phyloP scores from a whole-genome alignment of 2,888 invertebrate genomes.

The Synanthedon myopaeformis region DNA sequence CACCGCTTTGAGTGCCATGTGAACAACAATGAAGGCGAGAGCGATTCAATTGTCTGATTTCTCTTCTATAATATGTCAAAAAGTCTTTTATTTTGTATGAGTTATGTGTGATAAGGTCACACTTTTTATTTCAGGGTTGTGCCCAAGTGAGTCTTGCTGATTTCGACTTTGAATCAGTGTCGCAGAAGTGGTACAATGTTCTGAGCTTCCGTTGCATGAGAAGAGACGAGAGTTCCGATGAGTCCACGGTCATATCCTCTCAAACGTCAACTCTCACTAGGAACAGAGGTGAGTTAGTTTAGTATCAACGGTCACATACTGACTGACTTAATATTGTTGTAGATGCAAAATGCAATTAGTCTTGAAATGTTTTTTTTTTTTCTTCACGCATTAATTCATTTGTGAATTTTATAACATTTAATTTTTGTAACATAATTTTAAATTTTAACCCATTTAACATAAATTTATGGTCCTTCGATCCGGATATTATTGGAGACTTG shows the following conservation, averaged over 20 bases:
- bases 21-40: slow-evolving; percentile 50
- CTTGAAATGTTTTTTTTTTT: background rate
- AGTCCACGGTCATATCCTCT: slow-evolving; percentile 95
- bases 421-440: background rate
- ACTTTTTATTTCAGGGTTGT: slow-evolving; percentile 77
- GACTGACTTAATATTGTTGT: slow-evolving; percentile 2
- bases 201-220: slow-evolving; percentile 73
- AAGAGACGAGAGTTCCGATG: slow-evolving; percentile 94
- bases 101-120: slow-evolving; percentile 5
- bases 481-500: no score
- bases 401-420: no score
- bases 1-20: slow-evolving; percentile 61
- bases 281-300: slow-evolving; percentile 75
- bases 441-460: no score
- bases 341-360: background rate
- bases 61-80: background rate
- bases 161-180: slow-evolving; percentile 85
- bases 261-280: slow-evolving; percentile 96
- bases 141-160: slow-evolving; percentile 96
- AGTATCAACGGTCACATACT: slow-evolving; percentile 4
- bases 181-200: slow-evolving; percentile 94
- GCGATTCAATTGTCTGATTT: slow-evolving; percentile 47
- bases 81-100: background rate
- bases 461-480: no score
- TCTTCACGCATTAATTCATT: no score